These are phyloP conservation scores for Paraplagusia blochii DNA, from an alignment of 2,113 vertebrate species.

Conservation along the genomic window DNA sequence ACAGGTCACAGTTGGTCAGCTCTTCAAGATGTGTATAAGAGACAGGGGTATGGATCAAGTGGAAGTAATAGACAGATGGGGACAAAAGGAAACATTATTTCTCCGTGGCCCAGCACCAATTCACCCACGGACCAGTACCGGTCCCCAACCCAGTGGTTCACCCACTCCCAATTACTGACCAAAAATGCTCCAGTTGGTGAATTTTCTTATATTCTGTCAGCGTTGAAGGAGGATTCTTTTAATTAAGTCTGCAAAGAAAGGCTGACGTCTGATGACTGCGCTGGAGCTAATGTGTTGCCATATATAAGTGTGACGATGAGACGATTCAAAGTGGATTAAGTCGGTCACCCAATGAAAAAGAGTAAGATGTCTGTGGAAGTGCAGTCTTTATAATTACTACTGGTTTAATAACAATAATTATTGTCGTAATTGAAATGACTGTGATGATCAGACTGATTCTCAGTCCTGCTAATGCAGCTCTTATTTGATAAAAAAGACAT, in stretches of 20 bases:
- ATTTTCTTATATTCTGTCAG: slow-evolving; percentile 34
- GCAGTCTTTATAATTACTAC: slow-evolving; percentile 8
- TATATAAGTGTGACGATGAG: slow-evolving; percentile 64
- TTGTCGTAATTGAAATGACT: too few relatives aligned
- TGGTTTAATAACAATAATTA: too few relatives aligned
- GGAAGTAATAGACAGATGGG: too few relatives aligned
- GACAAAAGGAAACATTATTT: too few relatives aligned
- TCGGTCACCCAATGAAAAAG: slow-evolving; percentile 22
- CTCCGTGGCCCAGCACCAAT: too few relatives aligned
- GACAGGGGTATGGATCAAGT: too few relatives aligned
- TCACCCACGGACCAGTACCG: too few relatives aligned
- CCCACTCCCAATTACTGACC: background rate
- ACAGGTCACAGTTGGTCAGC: too few relatives aligned
- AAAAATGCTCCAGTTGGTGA: slow-evolving; percentile 26
- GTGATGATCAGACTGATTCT: slow-evolving; percentile 3
- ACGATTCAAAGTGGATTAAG: slow-evolving; percentile 60
- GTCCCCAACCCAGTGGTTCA: too few relatives aligned
- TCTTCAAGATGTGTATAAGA: too few relatives aligned
- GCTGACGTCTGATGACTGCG: slow-evolving; percentile 42
- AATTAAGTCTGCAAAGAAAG: slow-evolving; percentile 40
- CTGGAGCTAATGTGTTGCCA: slow-evolving; percentile 61
- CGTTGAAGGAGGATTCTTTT: slow-evolving; percentile 62
- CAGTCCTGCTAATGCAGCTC: slow-evolving; percentile 20
- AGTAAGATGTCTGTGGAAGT: slow-evolving; percentile 34
- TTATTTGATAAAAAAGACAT: slow-evolving; percentile 1